These are phyloP conservation scores for Varanus salvator DNA, from an alignment of 2,113 vertebrate species.

Conservation along the genomic window DNA sequence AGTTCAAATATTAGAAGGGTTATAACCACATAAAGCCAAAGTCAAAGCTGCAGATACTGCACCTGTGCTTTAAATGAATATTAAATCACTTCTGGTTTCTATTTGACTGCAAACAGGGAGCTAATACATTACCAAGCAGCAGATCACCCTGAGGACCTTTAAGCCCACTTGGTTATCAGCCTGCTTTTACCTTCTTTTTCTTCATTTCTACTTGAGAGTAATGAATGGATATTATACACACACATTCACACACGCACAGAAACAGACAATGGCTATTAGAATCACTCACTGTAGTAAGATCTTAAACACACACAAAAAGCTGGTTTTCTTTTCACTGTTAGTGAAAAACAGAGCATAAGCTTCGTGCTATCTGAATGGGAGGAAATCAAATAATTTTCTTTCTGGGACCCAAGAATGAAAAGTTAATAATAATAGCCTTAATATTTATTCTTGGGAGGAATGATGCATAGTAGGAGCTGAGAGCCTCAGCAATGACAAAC, in stretches of 20 bases:
- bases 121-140: not conserved
- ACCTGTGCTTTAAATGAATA: conserved; percentile 1
- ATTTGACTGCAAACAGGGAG: conserved; percentile 16
- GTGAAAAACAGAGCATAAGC: conserved; percentile 18
- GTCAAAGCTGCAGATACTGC: not conserved
- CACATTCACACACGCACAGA: not conserved
- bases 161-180: conserved; percentile 23
- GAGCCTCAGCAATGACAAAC: conserved; percentile 35
- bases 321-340: not conserved
- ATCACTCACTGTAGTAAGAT: not conserved
- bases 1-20: conserved; percentile 17
- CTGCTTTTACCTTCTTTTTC: not conserved
- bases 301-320: not conserved
- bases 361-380: not conserved
- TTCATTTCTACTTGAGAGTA: conserved; percentile 14
- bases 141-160: conserved; percentile 14
- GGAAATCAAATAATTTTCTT: conserved; percentile 39
- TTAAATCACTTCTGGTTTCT: conserved; percentile 17
- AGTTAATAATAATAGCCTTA: conserved; percentile 44
- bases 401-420: not conserved
- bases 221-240: not conserved
- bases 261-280: not conserved
- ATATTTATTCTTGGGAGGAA: conserved; percentile 24
- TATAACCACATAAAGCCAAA: conserved; percentile 8
- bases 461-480: conserved; percentile 24